Conservation (phyloP, 1,140 invertebrate species). For the Platyura marginata region DNA sequence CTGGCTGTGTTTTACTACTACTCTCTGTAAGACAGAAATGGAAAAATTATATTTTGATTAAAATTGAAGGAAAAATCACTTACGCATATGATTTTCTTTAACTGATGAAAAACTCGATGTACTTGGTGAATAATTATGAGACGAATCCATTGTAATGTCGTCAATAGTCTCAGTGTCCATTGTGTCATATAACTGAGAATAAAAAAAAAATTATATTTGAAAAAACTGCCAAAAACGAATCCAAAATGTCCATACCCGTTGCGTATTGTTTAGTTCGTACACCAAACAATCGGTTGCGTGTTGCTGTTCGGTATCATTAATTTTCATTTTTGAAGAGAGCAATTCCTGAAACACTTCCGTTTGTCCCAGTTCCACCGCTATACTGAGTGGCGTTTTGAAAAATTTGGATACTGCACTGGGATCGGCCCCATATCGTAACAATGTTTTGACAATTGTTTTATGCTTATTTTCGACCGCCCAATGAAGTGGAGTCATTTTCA, state of each 20-base stretch:
- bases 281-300: neutral
- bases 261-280: neutral
- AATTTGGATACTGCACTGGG: conserved; percentile 57
- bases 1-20: no score
- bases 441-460: conserved; percentile 40
- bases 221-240: no score
- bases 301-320: neutral
- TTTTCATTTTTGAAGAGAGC: neutral
- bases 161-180: no score
- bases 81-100: no score
- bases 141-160: no score
- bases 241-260: neutral
- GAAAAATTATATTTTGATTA: no score
- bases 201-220: no score
- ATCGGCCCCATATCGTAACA: conserved; percentile 57
- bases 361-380: conserved; percentile 33
- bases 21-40: no score
- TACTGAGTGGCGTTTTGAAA: conserved; percentile 58
- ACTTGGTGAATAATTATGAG: no score
- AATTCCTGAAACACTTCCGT: conserved; percentile 16
- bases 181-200: no score
- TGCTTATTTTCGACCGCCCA: conserved; percentile 84
- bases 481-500: conserved; percentile 86
- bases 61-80: no score
- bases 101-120: no score